Base-by-base conservation (phyloP, 2,113 vertebrate genomes). In the Arothron firmamentum region DNA sequence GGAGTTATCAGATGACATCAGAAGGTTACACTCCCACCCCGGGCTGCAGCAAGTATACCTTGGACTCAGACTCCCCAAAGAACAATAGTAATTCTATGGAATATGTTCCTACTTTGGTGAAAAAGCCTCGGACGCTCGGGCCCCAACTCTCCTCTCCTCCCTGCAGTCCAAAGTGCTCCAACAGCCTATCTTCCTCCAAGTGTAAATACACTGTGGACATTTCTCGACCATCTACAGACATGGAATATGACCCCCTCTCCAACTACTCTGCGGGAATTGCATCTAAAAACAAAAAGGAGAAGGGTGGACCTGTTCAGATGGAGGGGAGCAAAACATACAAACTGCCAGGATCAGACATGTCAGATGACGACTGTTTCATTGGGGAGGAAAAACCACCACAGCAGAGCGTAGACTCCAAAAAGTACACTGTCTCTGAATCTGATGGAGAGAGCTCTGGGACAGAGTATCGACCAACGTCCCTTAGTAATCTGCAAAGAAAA, bases 221-320 rank as follows among this genome's bases (percentile, higher is more conserved):
- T 75, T 94, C 92, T 0, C 95, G 83, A 72, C 97, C 97, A 0
- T 89, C 91, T 13, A 97, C 95, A 0, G 95, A 99, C 76, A 86
- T 99, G 87, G 97, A 99, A 59, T 99, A 99, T 0, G 97, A 99
- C 62, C 97, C 97, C 0, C 90, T 99, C 16, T 95, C 94, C 8
- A 99, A 99, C 86, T 99, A 93, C 63, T 92, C 94, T 0, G 93
- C 97, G 25, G 90, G 94, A 57, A 93, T 92, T 0, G 65, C 92
- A 38, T 77, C 64, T 69, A 95, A 96, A 59, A 77, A 50, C 34
- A 93, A 93, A 74, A 88, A 67, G 56, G 89, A 90, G 0, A 64
- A 81, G 15, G 77, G 68, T 41, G 18, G 61, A 9, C 42, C 51
- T 57, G 25, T 41, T 20, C 79, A 62, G 38, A 65, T 15, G 5